Evolutionary conservation across 2,113 vertebrate species (phyloP), one percentile per base, ranked within the genome.

Genomic region (Cranoglanis bouderius): DNA sequence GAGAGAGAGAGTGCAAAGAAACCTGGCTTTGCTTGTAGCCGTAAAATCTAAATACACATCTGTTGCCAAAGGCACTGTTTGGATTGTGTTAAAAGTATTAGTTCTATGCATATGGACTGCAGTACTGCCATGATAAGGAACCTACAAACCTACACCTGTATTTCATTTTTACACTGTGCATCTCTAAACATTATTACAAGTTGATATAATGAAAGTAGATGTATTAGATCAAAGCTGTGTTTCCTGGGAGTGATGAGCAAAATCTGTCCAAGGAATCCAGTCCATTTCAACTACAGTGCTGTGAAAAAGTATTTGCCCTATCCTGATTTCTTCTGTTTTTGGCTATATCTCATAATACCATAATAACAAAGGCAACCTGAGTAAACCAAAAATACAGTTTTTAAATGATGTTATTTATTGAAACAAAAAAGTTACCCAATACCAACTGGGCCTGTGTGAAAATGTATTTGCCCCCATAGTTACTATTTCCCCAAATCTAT

Each of bases 1-100:
- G 67, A 29, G 57, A 59, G 57, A 29, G 26, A 63, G 61, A 63
- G 61, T 18, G 59, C 21, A 26, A 61, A 87, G 82, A 87, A 85
- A 82, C 85, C 72, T 63, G 85, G 85, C 87, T 38, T 65, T 38
- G 49, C 87, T 92, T 70, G 81, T 91, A 92, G 92, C 90, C 91
- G 92, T 91, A 92, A 89, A 89, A 93, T 89, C 92, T 88, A 90
- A 94, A 91, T 87, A 87, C 77, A 83, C 59, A 88, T 82, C 86
- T 77, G 43, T 82, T 90, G 90, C 92, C 92, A 91, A 89, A 87
- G 85, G 92, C 90, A 90, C 92, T 89, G 83, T 92, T 92, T 91
- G 88, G 87, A 91, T 92, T 88, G 90, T 81, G 83, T 85, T 82
- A 91, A 93, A 93, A 91, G 82, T 92, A 80, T 92, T 91, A 85